Evolutionary conservation across 2,888 invertebrate genomes (phyloP).

Genomic region (Trypoxylon attenuatum): DNA sequence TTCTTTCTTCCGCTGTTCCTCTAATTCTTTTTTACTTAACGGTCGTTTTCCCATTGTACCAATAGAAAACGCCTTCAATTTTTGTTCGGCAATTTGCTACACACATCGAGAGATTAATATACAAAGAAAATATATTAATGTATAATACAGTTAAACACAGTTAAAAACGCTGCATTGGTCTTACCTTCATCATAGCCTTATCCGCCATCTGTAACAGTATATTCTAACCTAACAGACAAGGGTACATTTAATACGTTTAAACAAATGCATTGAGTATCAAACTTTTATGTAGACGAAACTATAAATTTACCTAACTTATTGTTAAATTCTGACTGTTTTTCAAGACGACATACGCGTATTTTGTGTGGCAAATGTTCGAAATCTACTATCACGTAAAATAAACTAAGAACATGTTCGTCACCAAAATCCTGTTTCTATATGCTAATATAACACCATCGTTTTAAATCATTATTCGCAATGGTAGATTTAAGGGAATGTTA

Average conservation of each 20-base stretch:
- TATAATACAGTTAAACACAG: too few species aligned
- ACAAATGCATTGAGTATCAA: background rate
- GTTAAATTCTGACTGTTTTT: too few species aligned
- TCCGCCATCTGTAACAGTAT: constrained; percentile 64
- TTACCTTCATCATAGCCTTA: constrained; percentile 71
- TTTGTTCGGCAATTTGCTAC: constrained; percentile 83
- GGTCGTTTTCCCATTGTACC: constrained; percentile 84
- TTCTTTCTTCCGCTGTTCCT: constrained; percentile 90
- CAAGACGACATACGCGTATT: too few species aligned
- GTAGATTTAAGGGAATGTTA: constrained; percentile 7
- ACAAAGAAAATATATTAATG: background rate
- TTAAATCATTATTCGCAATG: too few species aligned
- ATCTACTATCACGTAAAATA: too few species aligned
- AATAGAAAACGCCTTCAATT: constrained; percentile 85
- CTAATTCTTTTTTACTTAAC: constrained; percentile 88
- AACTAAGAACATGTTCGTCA: too few species aligned
- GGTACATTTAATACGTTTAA: background rate
- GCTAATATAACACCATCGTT: too few species aligned
- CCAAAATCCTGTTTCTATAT: too few species aligned
- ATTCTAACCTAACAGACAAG: constrained; percentile 46
- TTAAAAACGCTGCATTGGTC: constrained; percentile 21
- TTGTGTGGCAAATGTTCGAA: too few species aligned
- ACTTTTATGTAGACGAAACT: too few species aligned
- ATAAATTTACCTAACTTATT: too few species aligned
- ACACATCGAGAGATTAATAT: constrained; percentile 11